Base-by-base conservation (phyloP, 2,888 invertebrate genomes). In the Drosophila falleni region DNA sequence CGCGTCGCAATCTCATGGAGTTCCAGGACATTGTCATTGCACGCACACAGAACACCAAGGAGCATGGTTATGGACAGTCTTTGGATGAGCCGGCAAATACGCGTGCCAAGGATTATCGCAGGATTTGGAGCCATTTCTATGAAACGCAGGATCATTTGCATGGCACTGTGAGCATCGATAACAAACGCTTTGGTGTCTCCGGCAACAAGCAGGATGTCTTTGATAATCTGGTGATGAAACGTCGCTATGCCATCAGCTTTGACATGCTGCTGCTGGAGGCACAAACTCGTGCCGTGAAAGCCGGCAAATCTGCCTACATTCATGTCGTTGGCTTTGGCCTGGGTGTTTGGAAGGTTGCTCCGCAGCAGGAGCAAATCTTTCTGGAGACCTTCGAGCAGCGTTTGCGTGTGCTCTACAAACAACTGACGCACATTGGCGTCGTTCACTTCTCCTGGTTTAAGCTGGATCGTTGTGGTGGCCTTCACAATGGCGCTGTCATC, bases 241-340 rank as follows among this genome's bases (percentile, higher is more conserved):
- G 91, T 74, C 92, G 95, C 39, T 90, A 94, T 46, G 92, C 93
- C 29, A 92, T 95, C 9, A 91, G 94, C 1, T 94, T 95, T 5
- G 96, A 96, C 74, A 94, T 94, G 10, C 92, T 95, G 31, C 88
- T 96, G 1, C 80, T 95, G 15, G 96, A 96, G 66, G 95, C 95
- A 0, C 94, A 95, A 67, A 91, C 93, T 0, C 92, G 95, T n/a
- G 95, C 94, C 0, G 90, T 90, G 11, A 91, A 91, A 0, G 92
- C 90, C 3, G 93, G 91, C 26, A 94, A 93, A 37, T 91, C 92
- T 8, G 95, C 95, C 0, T 96, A 93, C 78, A 79, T 96, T 0
- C 95, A 96, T 89, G 93, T 96, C 8, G 94, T 96, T 35, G 96
- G 96, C 11, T 94, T 95, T 46, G 95, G 95, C 50, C 89, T 95